A percentile compares a stretch with the other conserved stretches of the same genome.
phyloP scores from a whole-genome alignment of 2,113 vertebrate genomes.

The Ceratotherium simum region DNA sequence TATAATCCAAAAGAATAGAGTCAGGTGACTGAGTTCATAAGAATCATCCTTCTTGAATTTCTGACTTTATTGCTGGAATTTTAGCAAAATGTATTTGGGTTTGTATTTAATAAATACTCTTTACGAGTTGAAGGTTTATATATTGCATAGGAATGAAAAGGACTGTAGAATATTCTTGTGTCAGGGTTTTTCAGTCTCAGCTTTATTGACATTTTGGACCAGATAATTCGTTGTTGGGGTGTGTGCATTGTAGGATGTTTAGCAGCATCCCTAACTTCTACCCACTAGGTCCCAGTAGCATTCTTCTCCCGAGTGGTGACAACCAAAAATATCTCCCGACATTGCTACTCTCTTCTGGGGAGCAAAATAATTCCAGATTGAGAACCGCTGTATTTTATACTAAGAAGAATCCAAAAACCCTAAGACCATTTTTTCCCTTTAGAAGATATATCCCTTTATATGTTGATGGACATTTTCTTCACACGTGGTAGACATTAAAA shows the following conservation, averaged over 20 bases:
- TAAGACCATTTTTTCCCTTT: neutral
- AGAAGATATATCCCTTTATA: neutral
- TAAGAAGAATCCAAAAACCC: neutral
- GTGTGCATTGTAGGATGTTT: neutral
- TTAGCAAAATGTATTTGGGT: slow-evolving; percentile 2
- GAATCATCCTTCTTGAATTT: slow-evolving; percentile 13
- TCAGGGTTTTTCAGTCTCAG: neutral
- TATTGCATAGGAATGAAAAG: neutral
- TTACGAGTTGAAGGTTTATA: neutral
- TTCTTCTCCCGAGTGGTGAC: neutral
- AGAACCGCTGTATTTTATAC: neutral
- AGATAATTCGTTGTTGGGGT: neutral
- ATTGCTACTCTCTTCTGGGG: neutral
- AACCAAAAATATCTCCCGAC: neutral
- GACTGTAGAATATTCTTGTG: neutral
- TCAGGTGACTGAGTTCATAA: neutral
- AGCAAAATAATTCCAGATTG: neutral
- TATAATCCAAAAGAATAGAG: neutral
- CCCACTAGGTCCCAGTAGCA: neutral
- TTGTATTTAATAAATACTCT: neutral
- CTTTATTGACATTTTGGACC: neutral
- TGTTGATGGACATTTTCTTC: neutral
- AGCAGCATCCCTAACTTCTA: neutral
- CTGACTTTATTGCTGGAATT: neutral
- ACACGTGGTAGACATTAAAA: neutral